Evolutionary conservation across 1,140 invertebrate genomes (phyloP).

Genomic region (Tetraneura akinire): DNA sequence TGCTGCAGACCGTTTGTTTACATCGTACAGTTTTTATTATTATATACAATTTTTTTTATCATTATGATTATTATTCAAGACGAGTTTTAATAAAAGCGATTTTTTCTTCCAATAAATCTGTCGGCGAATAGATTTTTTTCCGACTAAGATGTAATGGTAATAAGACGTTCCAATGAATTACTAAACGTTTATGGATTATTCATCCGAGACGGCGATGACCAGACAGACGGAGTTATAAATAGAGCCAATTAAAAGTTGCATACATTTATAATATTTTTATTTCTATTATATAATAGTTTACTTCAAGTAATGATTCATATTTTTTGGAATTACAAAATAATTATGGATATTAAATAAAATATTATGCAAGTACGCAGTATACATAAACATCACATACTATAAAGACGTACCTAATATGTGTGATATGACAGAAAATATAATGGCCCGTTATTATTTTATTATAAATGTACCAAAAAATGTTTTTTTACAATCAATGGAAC

Average conservation of each 20-base stretch:
- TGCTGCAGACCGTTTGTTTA: conserved; percentile 35
- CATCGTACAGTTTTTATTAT: conserved; percentile 16
- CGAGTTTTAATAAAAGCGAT: conserved; percentile 11
- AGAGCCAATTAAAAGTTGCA: conserved; percentile 7
- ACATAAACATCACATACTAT: not conserved
- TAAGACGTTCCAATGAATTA: conserved; percentile 29
- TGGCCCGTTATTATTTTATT: conserved; percentile 29
- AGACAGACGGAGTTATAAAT: not conserved
- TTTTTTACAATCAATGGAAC: conserved; percentile 21
- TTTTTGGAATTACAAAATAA: too few species aligned
- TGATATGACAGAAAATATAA: conserved; percentile 8
- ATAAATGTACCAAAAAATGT: too few species aligned
- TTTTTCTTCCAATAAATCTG: not conserved
- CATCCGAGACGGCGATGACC: conserved; percentile 11
- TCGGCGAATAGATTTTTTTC: not conserved
- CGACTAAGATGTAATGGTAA: not conserved
- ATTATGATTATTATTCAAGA: not conserved
- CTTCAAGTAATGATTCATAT: not conserved
- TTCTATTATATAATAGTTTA: not conserved
- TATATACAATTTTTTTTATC: not conserved
- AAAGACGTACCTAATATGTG: too few species aligned
- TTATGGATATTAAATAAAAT: not conserved
- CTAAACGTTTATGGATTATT: conserved; percentile 26
- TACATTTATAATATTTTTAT: conserved; percentile 2
- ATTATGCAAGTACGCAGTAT: too few species aligned